Evolutionary conservation across 2,888 invertebrate species (phyloP).

Genomic region (Allygus modestus): DNA sequence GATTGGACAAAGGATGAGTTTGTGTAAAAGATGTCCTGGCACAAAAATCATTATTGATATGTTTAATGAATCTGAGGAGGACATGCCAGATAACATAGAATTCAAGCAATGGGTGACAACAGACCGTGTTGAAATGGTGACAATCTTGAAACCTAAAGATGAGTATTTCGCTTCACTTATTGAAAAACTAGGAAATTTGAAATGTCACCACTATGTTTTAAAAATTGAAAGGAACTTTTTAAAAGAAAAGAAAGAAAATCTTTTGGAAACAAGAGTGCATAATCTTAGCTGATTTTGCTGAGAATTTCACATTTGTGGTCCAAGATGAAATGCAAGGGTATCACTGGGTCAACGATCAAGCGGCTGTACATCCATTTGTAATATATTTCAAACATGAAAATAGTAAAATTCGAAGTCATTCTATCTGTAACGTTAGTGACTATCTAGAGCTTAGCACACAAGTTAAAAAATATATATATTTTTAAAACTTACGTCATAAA

Average conservation of each 20-base stretch:
- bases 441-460: conserved; percentile 43
- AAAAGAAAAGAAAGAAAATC: conserved; percentile 29
- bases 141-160: conserved; percentile 13
- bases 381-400: conserved; percentile 17
- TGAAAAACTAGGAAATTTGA: not conserved
- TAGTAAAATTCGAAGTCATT: not conserved
- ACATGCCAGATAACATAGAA: conserved; percentile 10
- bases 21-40: conserved; percentile 3
- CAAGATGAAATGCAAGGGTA: conserved; percentile 59
- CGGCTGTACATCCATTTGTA: conserved; percentile 50
- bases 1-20: not conserved
- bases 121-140: conserved; percentile 30
- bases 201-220: conserved; percentile 35
- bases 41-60: not conserved
- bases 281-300: conserved; percentile 28
- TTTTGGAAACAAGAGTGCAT: conserved; percentile 45
- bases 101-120: conserved; percentile 39
- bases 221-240: conserved; percentile 6
- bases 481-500: conserved; percentile 32
- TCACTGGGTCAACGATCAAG: conserved; percentile 55
- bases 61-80: conserved; percentile 31
- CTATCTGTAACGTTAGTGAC: not conserved
- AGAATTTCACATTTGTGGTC: conserved; percentile 48
- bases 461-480: conserved; percentile 39
- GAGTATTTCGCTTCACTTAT: conserved; percentile 23